Evolutionary conservation across 1,140 invertebrate species (phyloP), one percentile per base, ranked within the genome.

Genomic region (Hylaeus volcanicus): DNA sequence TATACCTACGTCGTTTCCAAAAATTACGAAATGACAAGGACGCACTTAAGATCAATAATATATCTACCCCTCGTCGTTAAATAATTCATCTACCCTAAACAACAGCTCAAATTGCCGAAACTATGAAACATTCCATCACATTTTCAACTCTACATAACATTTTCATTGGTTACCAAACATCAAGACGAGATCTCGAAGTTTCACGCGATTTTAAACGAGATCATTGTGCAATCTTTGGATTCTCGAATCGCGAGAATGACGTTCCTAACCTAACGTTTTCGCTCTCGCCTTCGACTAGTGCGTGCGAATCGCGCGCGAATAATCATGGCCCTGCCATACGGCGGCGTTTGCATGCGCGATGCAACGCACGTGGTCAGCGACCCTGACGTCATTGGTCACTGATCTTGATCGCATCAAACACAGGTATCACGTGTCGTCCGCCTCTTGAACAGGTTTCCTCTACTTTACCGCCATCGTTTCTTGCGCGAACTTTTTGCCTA

Each of bases 371-470:
- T 74, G 76, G 58, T 78, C 70, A 81, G 51, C 69, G 48, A 70
- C 58, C 43, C 26, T 81, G 78, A 84, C 82, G 73, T 85, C 83
- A 81, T 53, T 85, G 82, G 74, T 77, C 78, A 81, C 77, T 84
- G 84, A 81, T 85, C 84, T 81, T 85, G 61, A 51, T 74, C 60
- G 39, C 39, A n/a, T 72, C 74, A 72, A 71, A 43, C 9, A 26
- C 65, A 64, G 14, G 64, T 45, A 79, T 79, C 70, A 64, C 43
- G 75, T 58, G 43, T 45, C 45, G 61, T 72, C 12, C 56, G 68
- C 41, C 68, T 74, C 48, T 45, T 41, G 11, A 55, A 68, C 56
- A 41, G 55, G 39, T 14, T 48, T 11, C 12, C 45, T 51, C 26
- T 58, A 65, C 55, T 53, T 48, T 61, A 5, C 39, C n/a, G 5